Base-by-base conservation (phyloP, 2,888 invertebrate species). In the Chrysolina oricalcia region DNA sequence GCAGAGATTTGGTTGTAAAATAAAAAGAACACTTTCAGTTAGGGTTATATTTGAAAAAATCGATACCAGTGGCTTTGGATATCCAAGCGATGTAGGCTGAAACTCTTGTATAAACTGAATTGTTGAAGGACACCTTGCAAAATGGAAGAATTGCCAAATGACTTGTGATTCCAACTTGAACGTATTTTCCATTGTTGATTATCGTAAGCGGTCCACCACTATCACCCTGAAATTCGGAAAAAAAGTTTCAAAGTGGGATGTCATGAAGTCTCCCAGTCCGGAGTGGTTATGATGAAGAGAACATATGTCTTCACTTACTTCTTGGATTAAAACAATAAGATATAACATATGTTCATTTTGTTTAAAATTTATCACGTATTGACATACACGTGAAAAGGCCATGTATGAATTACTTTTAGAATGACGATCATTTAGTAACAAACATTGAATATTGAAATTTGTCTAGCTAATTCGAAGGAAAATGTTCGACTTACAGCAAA, bases 111-210 rank as follows among this genome's bases (percentile, higher is more conserved):
- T 88, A 88, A 19, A 88, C 85, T 19, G 88, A 88, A 80, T 88
- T 85, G 76, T 88, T 88, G 79, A 87, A 88, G 64, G 85, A 82
- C 62, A 88, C 79, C 72, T 84, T 83, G 78, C 88, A 88, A 43
- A 88, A 76, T 17, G 88, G 87, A 73, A 88, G 78, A 68, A 87
- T 78, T 8, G 88, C 85, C 50, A 88, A 80, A 72, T 87, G 87
- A 76, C 88, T 88, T 27, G 88, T 87, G 64, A 88, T 83, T n/a
- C 88, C 88, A 35, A 88, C 83, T 84, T 88, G 88, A 46, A 84
- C 72, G 59, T 83, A 81, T 75, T 79, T 84, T 50, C 84, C 83
- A 67, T 85, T 85, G 76, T 78, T 81, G 62, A 75, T 72, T 27
- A 88, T 78, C 10, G 86, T 85, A 40, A 88, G 78, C 23, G 88